Base-by-base conservation (phyloP, 2,113 vertebrate genomes). In the Suricata suricatta region DNA sequence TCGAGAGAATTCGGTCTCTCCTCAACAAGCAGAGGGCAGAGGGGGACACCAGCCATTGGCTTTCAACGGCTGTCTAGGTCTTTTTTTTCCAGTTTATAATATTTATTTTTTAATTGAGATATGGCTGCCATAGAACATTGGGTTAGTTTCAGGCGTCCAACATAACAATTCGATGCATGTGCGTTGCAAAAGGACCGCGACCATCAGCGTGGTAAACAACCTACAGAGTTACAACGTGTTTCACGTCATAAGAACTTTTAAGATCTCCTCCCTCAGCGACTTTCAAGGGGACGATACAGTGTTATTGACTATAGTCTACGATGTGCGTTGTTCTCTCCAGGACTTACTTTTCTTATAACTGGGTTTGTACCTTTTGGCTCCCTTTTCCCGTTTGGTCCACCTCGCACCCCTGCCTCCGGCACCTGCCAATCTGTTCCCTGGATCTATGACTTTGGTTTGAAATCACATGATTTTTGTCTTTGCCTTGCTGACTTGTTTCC, bases 241-340 rank as follows among this genome's bases (percentile, higher is more conserved):
- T 35, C 81, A 33, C 29, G 33, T 31, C 31, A 11, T 7, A 33
- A 47, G 81, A 52, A 23, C 19, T 33, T 31, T 63, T 10, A 50
- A 13, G 4, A 52, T 64, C 38, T 50, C 4, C 13, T 86, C 74
- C 15, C n/a, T 52, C 17, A 52, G 74, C 41, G 12, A 1, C 82
- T 72, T 71, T 17, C 44, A 66, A 21, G 38, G 15, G 16, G 3
- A 14, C 27, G 21, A 27, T 17, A 16, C 8, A 19, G 52, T 25
- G 2, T 5, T 3, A n/a, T n/a, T 64, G 4, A 25, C 21, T 2
- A 0, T 3, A 2, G 19, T 17, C 38, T 2, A 1, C 0, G 19
- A 4, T 27, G 3, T 14, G 8, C 1, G 0, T 7, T 4, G 9
- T 10, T 10, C 4, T 33, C 25, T 50, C 38, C 12, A 4, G 27